Conservation (phyloP, 2,888 invertebrate species). For the Ceratothoa steindachneri region DNA sequence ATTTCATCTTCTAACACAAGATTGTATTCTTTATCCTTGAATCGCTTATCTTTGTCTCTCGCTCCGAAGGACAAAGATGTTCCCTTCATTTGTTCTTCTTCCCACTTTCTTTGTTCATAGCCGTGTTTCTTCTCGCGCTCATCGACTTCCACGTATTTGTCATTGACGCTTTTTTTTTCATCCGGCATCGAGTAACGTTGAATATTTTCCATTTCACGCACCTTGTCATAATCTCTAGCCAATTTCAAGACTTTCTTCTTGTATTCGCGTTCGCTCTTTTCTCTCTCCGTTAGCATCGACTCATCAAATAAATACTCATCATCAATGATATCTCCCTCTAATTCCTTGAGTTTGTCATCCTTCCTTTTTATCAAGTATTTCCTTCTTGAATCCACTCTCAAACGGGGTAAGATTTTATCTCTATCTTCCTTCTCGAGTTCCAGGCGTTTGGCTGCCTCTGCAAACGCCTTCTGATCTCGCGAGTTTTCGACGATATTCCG, state of each 20-base stretch:
- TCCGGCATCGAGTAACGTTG: constrained; percentile 93
- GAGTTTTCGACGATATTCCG: constrained; percentile 66
- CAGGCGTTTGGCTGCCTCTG: constrained; percentile 83
- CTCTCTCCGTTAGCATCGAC: constrained; percentile 76
- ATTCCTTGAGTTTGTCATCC: constrained; percentile 89
- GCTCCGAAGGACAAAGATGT: constrained; percentile 49
- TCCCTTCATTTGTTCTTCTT: constrained; percentile 78
- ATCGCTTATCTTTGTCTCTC: constrained; percentile 44
- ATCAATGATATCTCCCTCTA: constrained; percentile 90
- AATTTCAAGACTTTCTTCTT: constrained; percentile 84
- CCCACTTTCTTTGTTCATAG: constrained; percentile 80
- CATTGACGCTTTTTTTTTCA: constrained; percentile 41
- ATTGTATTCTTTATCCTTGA: constrained; percentile 78
- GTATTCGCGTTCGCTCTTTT: constrained; percentile 77
- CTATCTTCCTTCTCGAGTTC: constrained; percentile 81
- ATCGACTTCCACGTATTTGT: constrained; percentile 59
- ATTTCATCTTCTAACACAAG: constrained; percentile 92
- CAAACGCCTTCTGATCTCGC: constrained; percentile 62
- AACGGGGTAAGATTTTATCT: constrained; percentile 77
- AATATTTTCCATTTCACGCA: constrained; percentile 84
- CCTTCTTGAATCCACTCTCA: constrained; percentile 83
- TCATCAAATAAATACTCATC: constrained; percentile 93
- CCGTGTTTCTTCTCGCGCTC: constrained; percentile 68
- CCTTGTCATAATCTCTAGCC: constrained; percentile 92
- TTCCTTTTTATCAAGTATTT: constrained; percentile 93